These are phyloP conservation scores for Holocentrus rufus DNA, from an alignment of 2,797 vertebrate genomes.

Conservation along the genomic window DNA sequence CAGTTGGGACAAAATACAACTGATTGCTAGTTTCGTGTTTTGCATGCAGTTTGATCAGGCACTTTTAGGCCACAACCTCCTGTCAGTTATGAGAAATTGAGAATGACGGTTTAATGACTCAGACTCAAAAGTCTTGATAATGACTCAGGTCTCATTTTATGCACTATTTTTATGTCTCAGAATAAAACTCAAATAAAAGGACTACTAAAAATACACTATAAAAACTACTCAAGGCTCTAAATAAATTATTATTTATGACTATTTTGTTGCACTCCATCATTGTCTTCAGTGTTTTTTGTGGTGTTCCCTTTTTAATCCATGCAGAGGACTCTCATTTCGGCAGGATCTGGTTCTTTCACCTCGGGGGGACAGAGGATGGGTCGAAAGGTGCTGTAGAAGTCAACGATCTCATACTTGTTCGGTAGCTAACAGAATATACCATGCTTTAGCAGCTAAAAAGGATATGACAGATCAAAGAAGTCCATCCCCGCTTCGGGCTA, in stretches of 20 bases:
- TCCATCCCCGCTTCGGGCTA: slow-evolving; percentile 17
- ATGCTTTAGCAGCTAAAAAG: background rate
- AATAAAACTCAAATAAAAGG: background rate
- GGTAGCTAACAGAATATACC: background rate
- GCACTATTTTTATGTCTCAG: no score
- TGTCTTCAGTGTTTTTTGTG: background rate
- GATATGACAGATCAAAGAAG: slow-evolving; percentile 1
- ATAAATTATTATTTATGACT: no score
- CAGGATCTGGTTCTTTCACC: background rate
- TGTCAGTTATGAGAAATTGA: background rate
- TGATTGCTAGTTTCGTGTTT: background rate
- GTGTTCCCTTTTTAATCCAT: background rate
- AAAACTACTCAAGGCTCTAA: no score
- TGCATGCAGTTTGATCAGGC: background rate
- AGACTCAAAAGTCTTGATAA: no score
- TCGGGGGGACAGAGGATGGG: background rate
- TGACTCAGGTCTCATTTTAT: no score
- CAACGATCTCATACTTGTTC: background rate
- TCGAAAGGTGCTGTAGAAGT: background rate
- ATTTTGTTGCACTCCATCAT: background rate
- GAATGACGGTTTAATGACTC: background rate
- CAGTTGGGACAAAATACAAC: background rate
- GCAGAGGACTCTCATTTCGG: background rate
- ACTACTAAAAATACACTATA: background rate
- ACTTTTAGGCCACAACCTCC: background rate